phyloP scores from a whole-genome alignment of 2,888 invertebrate species.

The Leptura quadrifasciata region DNA sequence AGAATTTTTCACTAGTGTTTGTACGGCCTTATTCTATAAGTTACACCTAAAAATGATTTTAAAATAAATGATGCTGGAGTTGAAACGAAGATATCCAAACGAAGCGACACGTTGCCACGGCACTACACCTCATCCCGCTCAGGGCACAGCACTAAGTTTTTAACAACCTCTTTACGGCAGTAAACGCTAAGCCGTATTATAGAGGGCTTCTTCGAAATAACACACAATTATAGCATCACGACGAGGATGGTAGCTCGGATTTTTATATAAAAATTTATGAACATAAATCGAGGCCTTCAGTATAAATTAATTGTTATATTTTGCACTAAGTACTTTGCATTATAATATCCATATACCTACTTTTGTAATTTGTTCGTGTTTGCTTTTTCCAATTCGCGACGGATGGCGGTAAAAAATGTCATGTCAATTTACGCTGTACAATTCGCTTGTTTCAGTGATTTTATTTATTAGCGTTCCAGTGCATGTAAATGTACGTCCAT shows the following conservation, averaged over 20 bases:
- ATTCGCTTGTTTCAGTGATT: conserved; percentile 41
- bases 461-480: conserved; percentile 37
- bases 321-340: no score
- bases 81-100: conserved; percentile 42
- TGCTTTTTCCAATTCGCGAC: conserved; percentile 34
- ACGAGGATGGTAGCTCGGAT: conserved; percentile 18
- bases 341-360: conserved; percentile 16
- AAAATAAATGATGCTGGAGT: conserved; percentile 54
- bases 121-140: conserved; percentile 43
- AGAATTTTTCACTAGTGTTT: conserved; percentile 62
- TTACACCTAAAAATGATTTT: conserved; percentile 68
- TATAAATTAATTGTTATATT: no score
- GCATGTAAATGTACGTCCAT: conserved; percentile 28
- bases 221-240: conserved; percentile 54
- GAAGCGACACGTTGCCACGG: conserved; percentile 46
- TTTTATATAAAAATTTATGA: conserved; percentile 25
- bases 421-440: conserved; percentile 42
- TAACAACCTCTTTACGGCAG: conserved; percentile 54
- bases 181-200: conserved; percentile 58
- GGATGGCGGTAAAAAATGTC: conserved; percentile 38
- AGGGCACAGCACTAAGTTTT: conserved; percentile 56
- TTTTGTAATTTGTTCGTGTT: conserved; percentile 20
- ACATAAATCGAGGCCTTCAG: conserved; percentile 6
- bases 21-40: conserved; percentile 60
- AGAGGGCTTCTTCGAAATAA: conserved; percentile 55